Base-by-base conservation (phyloP, 35 echinoderm and acorn worm genomes). In the Acanthaster planci region DNA sequence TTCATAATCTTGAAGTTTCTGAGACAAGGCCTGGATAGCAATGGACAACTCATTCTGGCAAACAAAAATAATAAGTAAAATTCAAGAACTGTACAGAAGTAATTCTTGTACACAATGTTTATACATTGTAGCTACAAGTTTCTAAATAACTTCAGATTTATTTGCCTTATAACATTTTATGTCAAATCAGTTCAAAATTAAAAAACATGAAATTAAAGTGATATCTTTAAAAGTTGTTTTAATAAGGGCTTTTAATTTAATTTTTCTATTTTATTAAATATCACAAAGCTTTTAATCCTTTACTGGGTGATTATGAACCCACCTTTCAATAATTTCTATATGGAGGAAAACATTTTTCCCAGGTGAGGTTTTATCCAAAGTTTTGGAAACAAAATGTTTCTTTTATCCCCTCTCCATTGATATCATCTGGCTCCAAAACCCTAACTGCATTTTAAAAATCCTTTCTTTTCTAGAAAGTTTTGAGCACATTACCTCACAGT, bases 1-100 rank as follows among this genome's bases (percentile, higher is more conserved):
- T 54, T 77, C 84, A 86, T 77, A 86, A 8, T 86, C 84, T 34
- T 59, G 27, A 35, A 86, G 72, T 44, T 78, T 86, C 55, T 39
- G 36, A 1, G 84, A 86, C 0, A 86, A 42, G 1, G 84, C 39
- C 29, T 86, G 84, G 51, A 76, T 77, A 86, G 75, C 84, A 29
- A 15, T 35, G 14, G 68, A 77, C 44, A 86, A 59, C 35, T 67
- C 68, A 78, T 77, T 86, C 84, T 86, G 47, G 18, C 37, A 5
- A 56, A 77, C 35, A 51, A 78, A 37, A 36, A 19, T 8, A 23
- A 14, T 7, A 36, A 31, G 42, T 47, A 47, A 6, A 51, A 51
- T 12, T 32, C 54, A 18, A 84, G 8, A 38, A 34, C 17, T 60
- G n/a, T n/a, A n/a, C n/a, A n/a, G n/a, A n/a, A n/a, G n/a, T n/a